phyloP scores from a whole-genome alignment of 2,797 vertebrate species.

The Myripristis jacobus region DNA sequence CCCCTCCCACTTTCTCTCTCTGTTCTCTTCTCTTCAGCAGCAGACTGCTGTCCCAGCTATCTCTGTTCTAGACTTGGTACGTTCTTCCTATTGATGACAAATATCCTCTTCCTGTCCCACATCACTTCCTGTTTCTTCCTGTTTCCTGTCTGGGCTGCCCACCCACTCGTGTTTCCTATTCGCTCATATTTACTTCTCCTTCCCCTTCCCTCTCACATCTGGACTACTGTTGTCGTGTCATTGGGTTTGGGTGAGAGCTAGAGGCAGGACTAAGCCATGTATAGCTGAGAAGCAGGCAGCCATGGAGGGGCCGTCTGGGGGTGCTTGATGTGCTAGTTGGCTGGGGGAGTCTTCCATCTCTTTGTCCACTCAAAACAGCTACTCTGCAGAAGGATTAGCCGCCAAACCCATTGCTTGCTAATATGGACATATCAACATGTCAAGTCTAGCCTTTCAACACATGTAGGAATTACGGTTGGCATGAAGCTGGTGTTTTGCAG shows the following conservation, averaged over 20 bases:
- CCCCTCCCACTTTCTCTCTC: conserved; percentile 69
- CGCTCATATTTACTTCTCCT: conserved; percentile 51
- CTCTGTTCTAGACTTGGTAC: conserved; percentile 99
- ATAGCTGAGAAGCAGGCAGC: conserved; percentile 39
- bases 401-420: conserved; percentile 4
- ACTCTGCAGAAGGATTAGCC: conserved; percentile 39
- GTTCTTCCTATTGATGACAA: conserved; percentile 87
- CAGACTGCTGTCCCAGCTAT: conserved; percentile 99
- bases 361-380: conserved; percentile 73
- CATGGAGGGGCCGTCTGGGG: conserved; percentile 55
- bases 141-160: conserved; percentile 77
- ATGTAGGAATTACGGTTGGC: not conserved
- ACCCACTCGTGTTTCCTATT: conserved; percentile 77
- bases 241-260: conserved; percentile 26
- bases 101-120: conserved; percentile 78
- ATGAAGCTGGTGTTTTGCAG: conserved; percentile 16
- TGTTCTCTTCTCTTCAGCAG: conserved; percentile 86
- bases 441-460: not conserved
- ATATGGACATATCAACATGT: not conserved
- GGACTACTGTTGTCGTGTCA: conserved; percentile 62
- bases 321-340: conserved; percentile 63
- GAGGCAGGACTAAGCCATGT: conserved; percentile 37
- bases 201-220: conserved; percentile 54
- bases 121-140: conserved; percentile 80
- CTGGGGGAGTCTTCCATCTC: conserved; percentile 61